phyloP scores from a whole-genome alignment of 2,888 invertebrate genomes.

The Andrena marginata region DNA sequence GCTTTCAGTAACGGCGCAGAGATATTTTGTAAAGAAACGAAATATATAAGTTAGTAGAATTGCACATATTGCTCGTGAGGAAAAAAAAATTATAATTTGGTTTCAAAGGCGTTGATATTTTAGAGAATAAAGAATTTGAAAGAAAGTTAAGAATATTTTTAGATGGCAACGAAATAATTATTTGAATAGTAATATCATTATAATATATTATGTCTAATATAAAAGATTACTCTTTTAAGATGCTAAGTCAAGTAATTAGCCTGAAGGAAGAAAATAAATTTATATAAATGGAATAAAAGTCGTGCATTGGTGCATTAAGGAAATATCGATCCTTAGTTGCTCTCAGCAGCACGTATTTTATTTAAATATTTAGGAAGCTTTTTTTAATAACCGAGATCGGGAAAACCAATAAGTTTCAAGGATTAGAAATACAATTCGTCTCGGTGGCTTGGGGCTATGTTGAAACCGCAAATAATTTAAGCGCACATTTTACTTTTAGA shows the following conservation, averaged over 20 bases:
- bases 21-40: conserved; percentile 66
- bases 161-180: conserved; percentile 67
- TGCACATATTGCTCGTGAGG: conserved; percentile 53
- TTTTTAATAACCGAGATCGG: conserved; percentile 52
- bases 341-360: conserved; percentile 65
- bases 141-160: conserved; percentile 73
- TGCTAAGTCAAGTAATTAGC: conserved; percentile 61
- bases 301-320: conserved; percentile 33
- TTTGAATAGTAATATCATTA: conserved; percentile 64
- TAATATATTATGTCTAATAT: conserved; percentile 65
- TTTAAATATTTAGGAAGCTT: conserved; percentile 52
- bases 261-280: conserved; percentile 35
- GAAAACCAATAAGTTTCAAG: conserved; percentile 35
- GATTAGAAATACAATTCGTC: conserved; percentile 39
- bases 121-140: conserved; percentile 61
- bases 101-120: conserved; percentile 63
- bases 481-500: conserved; percentile 71
- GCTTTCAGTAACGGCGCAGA: conserved; percentile 53
- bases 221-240: conserved; percentile 64
- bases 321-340: conserved; percentile 45
- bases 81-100: conserved; percentile 53
- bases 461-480: conserved; percentile 70
- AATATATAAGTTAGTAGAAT: conserved; percentile 62
- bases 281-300: conserved; percentile 25
- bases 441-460: conserved; percentile 68